A percentile compares a stretch with the other conserved stretches of the same genome.
These are phyloP conservation scores for Drosophila prolongata DNA, from an alignment of 2,888 invertebrate genomes.

Conservation along the genomic window DNA sequence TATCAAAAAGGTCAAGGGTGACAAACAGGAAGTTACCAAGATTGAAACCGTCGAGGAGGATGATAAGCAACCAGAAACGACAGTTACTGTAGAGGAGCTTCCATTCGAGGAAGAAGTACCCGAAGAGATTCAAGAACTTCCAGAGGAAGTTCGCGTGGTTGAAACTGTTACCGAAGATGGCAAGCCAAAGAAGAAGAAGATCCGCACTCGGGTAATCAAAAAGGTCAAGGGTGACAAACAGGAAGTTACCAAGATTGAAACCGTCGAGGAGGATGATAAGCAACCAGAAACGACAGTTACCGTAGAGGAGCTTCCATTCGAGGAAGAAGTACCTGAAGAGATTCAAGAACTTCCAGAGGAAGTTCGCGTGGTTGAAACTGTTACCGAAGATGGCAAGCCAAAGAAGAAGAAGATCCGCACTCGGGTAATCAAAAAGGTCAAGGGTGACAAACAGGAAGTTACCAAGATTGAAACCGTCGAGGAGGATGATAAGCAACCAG, in stretches of 20 bases:
- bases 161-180: slow-evolving; percentile 46
- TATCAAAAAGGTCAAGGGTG: slow-evolving; percentile 42
- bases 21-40: slow-evolving; percentile 41
- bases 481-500: slow-evolving; percentile 32
- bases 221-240: slow-evolving; percentile 57
- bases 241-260: slow-evolving; percentile 56
- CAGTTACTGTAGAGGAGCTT: slow-evolving; percentile 41
- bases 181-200: slow-evolving; percentile 50
- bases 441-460: slow-evolving; percentile 44
- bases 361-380: slow-evolving; percentile 32
- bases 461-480: slow-evolving; percentile 45
- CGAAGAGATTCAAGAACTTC: slow-evolving; percentile 35
- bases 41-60: slow-evolving; percentile 50
- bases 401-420: slow-evolving; percentile 42
- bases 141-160: slow-evolving; percentile 41
- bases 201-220: slow-evolving; percentile 52
- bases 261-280: slow-evolving; percentile 52
- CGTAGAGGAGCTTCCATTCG: slow-evolving; percentile 36
- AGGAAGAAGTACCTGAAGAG: slow-evolving; percentile 21
- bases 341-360: slow-evolving; percentile 35
- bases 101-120: slow-evolving; percentile 23
- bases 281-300: slow-evolving; percentile 50
- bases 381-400: slow-evolving; percentile 38
- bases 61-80: slow-evolving; percentile 44
- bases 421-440: slow-evolving; percentile 41